Conservation (phyloP, 2,113 vertebrate species). For the Aptenodytes forsteri region DNA sequence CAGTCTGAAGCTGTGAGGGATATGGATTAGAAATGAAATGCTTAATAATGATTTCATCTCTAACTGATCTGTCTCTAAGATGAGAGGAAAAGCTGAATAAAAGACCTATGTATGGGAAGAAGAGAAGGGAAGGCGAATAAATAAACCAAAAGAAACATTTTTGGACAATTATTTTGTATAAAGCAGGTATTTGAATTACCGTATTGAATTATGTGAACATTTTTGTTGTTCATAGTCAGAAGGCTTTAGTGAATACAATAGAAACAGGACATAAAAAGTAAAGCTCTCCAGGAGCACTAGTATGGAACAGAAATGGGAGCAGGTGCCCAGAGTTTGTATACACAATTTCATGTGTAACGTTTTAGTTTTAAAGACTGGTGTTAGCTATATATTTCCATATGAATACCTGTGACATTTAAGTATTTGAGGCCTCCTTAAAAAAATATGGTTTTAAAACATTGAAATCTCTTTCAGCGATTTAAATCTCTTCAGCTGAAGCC, state of each 20-base stretch:
- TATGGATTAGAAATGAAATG: background rate
- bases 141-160: background rate
- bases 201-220: background rate
- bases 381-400: background rate
- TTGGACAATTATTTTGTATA: background rate
- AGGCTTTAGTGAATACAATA: background rate
- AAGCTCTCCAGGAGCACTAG: background rate
- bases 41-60: background rate
- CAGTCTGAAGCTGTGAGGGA: background rate
- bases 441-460: background rate
- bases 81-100: background rate
- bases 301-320: background rate
- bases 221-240: background rate
- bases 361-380: background rate
- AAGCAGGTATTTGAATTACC: background rate
- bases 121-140: background rate
- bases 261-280: background rate
- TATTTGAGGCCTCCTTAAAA: background rate
- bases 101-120: background rate
- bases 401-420: background rate
- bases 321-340: background rate
- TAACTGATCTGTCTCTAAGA: background rate
- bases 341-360: background rate
- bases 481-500: too few relatives aligned
- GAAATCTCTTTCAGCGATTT: background rate